Evolutionary conservation across 2,888 invertebrate genomes (phyloP).

Genomic region (Opisthograptis luteolata): DNA sequence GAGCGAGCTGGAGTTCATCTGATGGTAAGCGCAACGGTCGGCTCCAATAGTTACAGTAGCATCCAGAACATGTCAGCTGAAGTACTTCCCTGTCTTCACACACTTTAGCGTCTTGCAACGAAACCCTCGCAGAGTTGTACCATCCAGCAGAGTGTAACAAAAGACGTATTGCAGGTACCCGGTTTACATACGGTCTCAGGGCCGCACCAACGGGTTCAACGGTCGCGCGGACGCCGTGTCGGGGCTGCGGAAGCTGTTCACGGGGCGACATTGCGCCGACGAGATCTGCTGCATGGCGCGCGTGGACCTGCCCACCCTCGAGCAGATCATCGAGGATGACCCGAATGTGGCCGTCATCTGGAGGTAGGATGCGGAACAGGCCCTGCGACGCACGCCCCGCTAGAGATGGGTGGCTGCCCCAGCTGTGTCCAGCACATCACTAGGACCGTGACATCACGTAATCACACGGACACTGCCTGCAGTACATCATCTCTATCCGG

Average conservation of each 20-base stretch:
- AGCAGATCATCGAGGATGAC: constrained; percentile 93
- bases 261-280: constrained; percentile 92
- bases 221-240: constrained; percentile 55
- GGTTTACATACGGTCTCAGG: constrained; percentile 58
- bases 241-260: constrained; percentile 87
- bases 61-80: too few relatives aligned
- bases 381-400: background rate
- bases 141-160: too few relatives aligned
- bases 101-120: too few relatives aligned
- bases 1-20: too few relatives aligned
- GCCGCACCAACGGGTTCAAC: constrained; percentile 57
- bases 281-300: constrained; percentile 95
- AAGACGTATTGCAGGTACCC: constrained; percentile 70
- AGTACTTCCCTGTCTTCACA: too few relatives aligned
- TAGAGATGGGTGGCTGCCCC: too few relatives aligned
- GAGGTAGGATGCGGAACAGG: constrained; percentile 81
- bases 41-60: too few relatives aligned
- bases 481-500: too few relatives aligned
- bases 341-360: constrained; percentile 92
- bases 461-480: too few relatives aligned
- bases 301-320: constrained; percentile 89
- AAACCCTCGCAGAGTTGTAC: too few relatives aligned
- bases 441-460: background rate
- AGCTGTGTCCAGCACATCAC: too few relatives aligned
- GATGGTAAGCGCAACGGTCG: too few relatives aligned